These are phyloP conservation scores for Thunnus maccoyii DNA, from an alignment of 2,113 vertebrate genomes.

Conservation along the genomic window DNA sequence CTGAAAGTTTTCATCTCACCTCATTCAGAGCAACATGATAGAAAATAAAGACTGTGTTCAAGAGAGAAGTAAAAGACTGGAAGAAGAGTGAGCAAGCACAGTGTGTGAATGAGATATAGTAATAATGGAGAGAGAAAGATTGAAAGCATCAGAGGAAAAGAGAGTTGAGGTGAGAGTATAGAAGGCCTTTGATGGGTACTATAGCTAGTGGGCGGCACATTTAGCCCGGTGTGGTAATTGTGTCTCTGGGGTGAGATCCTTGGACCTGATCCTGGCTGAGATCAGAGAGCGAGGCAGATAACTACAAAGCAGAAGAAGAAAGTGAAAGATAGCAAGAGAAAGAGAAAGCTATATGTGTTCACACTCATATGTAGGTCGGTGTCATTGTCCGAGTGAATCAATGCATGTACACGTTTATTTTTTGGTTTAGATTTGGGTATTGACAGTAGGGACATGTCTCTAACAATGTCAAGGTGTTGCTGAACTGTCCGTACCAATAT, in stretches of 20 bases:
- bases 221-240: constrained; percentile 81
- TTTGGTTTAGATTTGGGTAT: no score
- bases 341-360: not conserved
- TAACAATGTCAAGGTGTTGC: no score
- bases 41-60: not conserved
- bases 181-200: constrained; percentile 68
- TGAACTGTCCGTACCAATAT: no score
- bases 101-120: constrained; percentile 39
- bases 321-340: constrained; percentile 27
- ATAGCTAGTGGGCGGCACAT: constrained; percentile 71
- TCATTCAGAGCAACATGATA: constrained; percentile 1
- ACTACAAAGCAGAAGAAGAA: constrained; percentile 59
- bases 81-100: constrained; percentile 20
- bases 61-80: not conserved
- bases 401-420: not conserved
- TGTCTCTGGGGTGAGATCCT: constrained; percentile 75
- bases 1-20: not conserved
- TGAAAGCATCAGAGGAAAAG: constrained; percentile 43
- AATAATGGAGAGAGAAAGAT: constrained; percentile 51
- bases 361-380: constrained; percentile 8
- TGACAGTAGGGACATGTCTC: no score
- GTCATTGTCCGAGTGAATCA: constrained; percentile 14
- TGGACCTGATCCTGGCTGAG: constrained; percentile 71
- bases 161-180: constrained; percentile 37
- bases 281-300: constrained; percentile 68